Percentiles rank a stretch among this genome's conserved stretches.
Evolutionary conservation across 2,888 invertebrate species (phyloP).

Genomic region (Steinernema carpocapsae): DNA sequence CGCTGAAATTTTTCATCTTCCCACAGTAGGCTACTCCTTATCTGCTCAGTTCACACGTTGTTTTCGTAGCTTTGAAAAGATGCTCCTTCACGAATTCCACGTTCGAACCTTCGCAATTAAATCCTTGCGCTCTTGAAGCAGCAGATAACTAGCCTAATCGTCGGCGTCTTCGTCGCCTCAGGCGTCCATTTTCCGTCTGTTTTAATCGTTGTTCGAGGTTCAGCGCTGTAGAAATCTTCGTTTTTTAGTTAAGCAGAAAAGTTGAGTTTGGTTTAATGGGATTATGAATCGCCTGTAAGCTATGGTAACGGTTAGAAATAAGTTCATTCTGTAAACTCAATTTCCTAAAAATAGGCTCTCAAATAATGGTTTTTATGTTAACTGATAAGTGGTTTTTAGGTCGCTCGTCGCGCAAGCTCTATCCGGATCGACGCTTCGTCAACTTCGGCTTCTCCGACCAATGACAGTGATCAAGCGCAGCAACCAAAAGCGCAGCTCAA

Average conservation of each 20-base stretch:
- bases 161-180: not conserved
- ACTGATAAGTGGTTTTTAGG: not conserved
- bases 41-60: constrained; percentile 12
- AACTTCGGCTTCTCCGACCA: not conserved
- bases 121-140: not conserved
- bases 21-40: no score
- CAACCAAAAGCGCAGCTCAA: not conserved
- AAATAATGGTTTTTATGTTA: no score
- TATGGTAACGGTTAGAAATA: no score
- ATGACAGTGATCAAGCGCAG: not conserved
- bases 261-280: no score
- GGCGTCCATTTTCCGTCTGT: not conserved
- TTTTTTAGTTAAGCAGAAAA: no score
- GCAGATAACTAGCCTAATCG: constrained; percentile 22
- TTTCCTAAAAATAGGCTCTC: no score
- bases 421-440: not conserved
- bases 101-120: no score
- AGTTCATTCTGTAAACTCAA: no score
- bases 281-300: no score
- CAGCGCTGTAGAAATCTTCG: no score
- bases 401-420: constrained; percentile 14
- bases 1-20: no score
- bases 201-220: not conserved
- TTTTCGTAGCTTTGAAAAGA: not conserved
- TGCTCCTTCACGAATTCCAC: not conserved